Percentiles rank a stretch among this genome's conserved stretches.
These are phyloP conservation scores for Drosophila takahashii DNA, from an alignment of 1,140 invertebrate genomes.

Conservation along the genomic window DNA sequence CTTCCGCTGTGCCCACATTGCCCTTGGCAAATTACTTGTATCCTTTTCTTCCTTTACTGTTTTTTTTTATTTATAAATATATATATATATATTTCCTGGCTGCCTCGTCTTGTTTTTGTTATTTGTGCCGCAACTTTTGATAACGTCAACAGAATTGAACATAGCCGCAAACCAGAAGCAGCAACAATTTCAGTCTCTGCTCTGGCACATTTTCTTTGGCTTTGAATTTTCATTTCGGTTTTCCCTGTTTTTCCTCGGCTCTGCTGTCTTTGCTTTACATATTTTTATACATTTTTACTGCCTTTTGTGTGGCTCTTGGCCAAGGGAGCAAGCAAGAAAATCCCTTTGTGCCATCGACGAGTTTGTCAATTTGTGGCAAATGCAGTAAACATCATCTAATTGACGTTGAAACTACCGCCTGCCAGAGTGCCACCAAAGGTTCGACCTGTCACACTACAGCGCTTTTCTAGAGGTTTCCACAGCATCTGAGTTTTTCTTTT, in stretches of 20 bases:
- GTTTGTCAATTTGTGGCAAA: constrained; percentile 80
- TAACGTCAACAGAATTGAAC: constrained; percentile 79
- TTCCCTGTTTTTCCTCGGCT: constrained; percentile 6
- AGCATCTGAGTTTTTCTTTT: not conserved
- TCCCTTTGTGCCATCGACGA: constrained; percentile 51
- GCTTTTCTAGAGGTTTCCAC: not conserved
- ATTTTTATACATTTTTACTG: constrained; percentile 44
- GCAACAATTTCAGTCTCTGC: constrained; percentile 39
- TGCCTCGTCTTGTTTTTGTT: constrained; percentile 24
- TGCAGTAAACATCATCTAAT: constrained; percentile 80
- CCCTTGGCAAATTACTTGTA: constrained; percentile 78
- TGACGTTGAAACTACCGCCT: constrained; percentile 72
- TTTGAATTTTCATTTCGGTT: constrained; percentile 68
- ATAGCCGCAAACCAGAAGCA: constrained; percentile 70
- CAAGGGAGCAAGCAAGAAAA: constrained; percentile 12
- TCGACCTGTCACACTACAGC: constrained; percentile 1
- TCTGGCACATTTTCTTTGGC: constrained; percentile 63
- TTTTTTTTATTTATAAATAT: constrained; percentile 8
- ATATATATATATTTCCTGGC: constrained; percentile 11
- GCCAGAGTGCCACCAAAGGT: constrained; percentile 37
- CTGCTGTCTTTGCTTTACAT: constrained; percentile 38
- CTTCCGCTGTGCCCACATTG: constrained; percentile 69
- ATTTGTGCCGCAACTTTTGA: constrained; percentile 70
- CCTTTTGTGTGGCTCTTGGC: constrained; percentile 13
- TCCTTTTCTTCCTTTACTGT: constrained; percentile 59